A percentile compares a stretch with the other conserved stretches of the same genome.
These are phyloP conservation scores for Potamarius usumacintae DNA, from an alignment of 2,113 vertebrate species.

Conservation along the genomic window DNA sequence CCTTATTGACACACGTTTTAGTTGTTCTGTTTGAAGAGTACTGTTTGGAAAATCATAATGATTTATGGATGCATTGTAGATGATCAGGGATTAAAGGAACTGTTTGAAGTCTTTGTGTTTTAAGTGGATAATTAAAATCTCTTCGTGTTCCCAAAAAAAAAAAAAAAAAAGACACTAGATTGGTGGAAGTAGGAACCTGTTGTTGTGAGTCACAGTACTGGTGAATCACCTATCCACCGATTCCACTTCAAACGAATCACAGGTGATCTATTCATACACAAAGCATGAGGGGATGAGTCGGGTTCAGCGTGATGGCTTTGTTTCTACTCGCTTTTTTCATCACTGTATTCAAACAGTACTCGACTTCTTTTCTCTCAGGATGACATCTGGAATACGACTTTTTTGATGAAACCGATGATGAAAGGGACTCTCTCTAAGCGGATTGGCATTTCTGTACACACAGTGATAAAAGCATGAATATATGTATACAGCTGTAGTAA, in stretches of 20 bases:
- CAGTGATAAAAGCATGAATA: background rate
- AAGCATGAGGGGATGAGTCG: background rate
- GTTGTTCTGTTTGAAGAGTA: background rate
- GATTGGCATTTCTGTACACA: background rate
- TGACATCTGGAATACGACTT: background rate
- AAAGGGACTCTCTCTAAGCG: background rate
- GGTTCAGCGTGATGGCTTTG: background rate
- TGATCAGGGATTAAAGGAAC: background rate
- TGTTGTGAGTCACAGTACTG: background rate
- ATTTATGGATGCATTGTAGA: background rate
- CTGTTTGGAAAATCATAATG: background rate
- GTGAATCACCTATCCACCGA: slow-evolving; percentile 2
- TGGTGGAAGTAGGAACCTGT: background rate
- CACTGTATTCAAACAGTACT: background rate
- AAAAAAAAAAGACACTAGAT: background rate
- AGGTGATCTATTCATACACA: slow-evolving; percentile 3
- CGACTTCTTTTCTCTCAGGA: background rate
- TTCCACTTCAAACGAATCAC: background rate
- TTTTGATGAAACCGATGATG: background rate
- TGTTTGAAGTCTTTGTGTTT: background rate
- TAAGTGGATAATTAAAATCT: background rate
- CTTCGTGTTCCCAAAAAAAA: no score
- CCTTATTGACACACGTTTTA: background rate
- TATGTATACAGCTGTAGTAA: background rate
- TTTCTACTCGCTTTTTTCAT: background rate